Evolutionary conservation across 2,113 vertebrate genomes (phyloP), one percentile per base, ranked within the genome.

Genomic region (Leptosomus discolor): DNA sequence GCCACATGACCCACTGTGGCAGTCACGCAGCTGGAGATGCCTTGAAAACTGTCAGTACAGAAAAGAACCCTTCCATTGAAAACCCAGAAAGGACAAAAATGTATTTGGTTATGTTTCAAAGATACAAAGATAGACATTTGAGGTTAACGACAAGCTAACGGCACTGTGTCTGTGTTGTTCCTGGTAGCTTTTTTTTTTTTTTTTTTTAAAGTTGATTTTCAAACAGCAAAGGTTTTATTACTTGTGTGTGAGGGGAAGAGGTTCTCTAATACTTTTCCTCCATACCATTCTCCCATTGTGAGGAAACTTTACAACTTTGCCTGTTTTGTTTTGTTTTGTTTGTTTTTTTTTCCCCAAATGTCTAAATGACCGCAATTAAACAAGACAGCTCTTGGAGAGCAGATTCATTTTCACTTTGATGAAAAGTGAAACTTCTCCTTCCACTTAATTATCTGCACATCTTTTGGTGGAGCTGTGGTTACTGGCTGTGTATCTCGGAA

Each of bases 201-300:
- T 56, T 46, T 27, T 19, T 37, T 21, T 21, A 30, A 45, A 45
- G 57, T 21, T 57, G 34, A 15, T 71, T 6, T 43, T 93, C 51
- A 85, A 21, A 43, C 37, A 64, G 6, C 0, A 0, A 36, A 73
- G 27, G 5, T 21, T 58, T 96, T 77, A 32, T 61, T 70, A 29
- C 1, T 0, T 60, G 14, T 43, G 5, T 0, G 0, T 36, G 29
- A 81, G 32, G 6, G 3, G 27, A 74, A n/a, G 15, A 2, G 5
- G 46, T 87, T 81, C 68, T 88, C 27, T 79, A 6, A 30, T 17
- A 5, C 9, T 84, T 92, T 51, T 73, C 11, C 21, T 54, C 32
- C 5, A 30, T 50, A 88, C 45, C 3, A 8, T 73, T 88, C 41
- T 80, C 19, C 4, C 17, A 4, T 63, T 88, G 17, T 26, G 5